Conservation (phyloP, 2,888 invertebrate species). For the Lobophora halterata region DNA sequence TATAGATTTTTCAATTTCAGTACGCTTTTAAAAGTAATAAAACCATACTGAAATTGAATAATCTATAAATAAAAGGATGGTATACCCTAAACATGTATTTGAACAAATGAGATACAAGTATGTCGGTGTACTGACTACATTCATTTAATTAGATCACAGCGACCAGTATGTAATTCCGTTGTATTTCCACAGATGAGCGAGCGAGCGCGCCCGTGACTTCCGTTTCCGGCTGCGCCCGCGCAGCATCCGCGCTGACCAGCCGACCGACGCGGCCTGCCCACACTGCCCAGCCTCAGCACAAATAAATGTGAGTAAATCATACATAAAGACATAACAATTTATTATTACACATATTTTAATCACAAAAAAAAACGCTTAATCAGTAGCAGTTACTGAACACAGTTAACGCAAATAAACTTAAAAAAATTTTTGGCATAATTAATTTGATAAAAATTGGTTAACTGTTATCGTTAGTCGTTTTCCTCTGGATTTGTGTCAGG, state of each 20-base stretch:
- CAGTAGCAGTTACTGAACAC: too few relatives aligned
- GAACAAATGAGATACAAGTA: too few relatives aligned
- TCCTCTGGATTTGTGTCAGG: too few relatives aligned
- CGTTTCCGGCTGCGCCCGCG: slow-evolving; percentile 77
- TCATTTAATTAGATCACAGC: slow-evolving; percentile 11
- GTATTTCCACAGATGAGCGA: slow-evolving; percentile 75
- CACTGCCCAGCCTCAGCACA: slow-evolving; percentile 62
- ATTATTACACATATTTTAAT: background rate
- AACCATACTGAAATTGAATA: too few relatives aligned
- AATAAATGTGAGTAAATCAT: slow-evolving; percentile 41
- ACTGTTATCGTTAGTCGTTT: too few relatives aligned
- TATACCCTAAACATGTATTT: too few relatives aligned
- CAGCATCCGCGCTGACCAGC: slow-evolving; percentile 69
- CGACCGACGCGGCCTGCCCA: slow-evolving; percentile 37
- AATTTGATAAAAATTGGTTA: too few relatives aligned
- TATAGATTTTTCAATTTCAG: too few relatives aligned
- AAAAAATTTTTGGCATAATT: too few relatives aligned
- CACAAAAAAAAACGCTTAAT: background rate
- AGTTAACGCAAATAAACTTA: too few relatives aligned
- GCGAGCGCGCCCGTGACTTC: slow-evolving; percentile 76
- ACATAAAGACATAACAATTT: background rate
- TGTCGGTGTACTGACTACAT: background rate
- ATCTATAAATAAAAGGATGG: too few relatives aligned
- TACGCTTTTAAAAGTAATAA: too few relatives aligned
- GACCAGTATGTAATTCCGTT: slow-evolving; percentile 53